Percentiles rank a stretch among this genome's conserved stretches.
These are phyloP conservation scores for Pterophyllum scalare DNA, from an alignment of 2,113 vertebrate species.

Conservation along the genomic window DNA sequence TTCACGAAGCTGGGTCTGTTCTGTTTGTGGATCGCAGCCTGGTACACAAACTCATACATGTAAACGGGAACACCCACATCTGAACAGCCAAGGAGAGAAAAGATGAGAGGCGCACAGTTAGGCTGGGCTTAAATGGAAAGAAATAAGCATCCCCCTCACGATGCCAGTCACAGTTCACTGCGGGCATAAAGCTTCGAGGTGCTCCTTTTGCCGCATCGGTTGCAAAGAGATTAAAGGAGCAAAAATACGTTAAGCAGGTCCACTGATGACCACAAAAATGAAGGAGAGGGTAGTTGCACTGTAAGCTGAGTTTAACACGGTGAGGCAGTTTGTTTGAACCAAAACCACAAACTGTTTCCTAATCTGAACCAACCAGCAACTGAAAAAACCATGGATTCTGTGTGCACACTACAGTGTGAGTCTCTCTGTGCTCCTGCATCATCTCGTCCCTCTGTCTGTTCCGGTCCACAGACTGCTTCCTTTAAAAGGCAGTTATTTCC, in stretches of 20 bases:
- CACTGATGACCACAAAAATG: not conserved
- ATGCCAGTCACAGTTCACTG: not conserved
- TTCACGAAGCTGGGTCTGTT: conserved; percentile 86
- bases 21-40: conserved; percentile 56
- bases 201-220: not conserved
- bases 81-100: conserved; percentile 47
- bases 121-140: not conserved
- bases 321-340: not conserved
- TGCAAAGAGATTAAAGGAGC: not conserved
- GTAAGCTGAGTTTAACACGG: not conserved
- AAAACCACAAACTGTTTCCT: not conserved
- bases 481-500: not conserved
- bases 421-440: not conserved
- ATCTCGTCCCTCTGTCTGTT: not conserved
- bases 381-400: not conserved
- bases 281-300: not conserved
- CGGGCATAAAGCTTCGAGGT: not conserved
- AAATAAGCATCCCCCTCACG: not conserved
- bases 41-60: conserved; percentile 90
- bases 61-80: conserved; percentile 85
- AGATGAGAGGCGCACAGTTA: not conserved
- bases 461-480: not conserved
- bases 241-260: not conserved
- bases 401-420: not conserved
- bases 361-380: not conserved